Evolutionary conservation across 2,797 vertebrate genomes (phyloP), one percentile per base, ranked within the genome.

Genomic region (Anguilla marmorata): DNA sequence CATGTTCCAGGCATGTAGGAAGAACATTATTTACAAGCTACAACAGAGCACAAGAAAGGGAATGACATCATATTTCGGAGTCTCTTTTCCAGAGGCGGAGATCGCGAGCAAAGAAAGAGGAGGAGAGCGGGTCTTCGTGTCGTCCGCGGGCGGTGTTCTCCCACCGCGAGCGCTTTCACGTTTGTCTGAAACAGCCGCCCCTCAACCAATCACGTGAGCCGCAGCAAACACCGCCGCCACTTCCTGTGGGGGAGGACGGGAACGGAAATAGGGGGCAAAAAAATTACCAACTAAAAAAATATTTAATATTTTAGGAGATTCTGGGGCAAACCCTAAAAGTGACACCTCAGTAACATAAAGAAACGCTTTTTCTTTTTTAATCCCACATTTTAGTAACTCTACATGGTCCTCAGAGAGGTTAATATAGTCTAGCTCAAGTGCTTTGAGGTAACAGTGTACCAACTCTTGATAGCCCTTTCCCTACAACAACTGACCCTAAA

Each of bases 171-270:
- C 86, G 9, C 16, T 56, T 88, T 16, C 90, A 90, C 85, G 12
- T 56, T 7, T 24, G 82, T 88, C 93, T 94, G 93, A 93, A 95
- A 93, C 92, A 93, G 92, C 92, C 82, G 84, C 87, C 79, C 37
- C 87, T 50, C 60, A 82, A 50, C 45, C 88, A 27, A 63, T 86
- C 19, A 86, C 89, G 84, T 12, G 63, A 3, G 60, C 60, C 24
- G 60, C 60, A 63, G 24, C 60, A 72, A 72, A 72, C 2, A 2
- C n/a, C 66, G 9, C 66, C 27, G 24, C 7, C 66, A 30, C 24
- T 30, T 72, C 66, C 66, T n/a, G 4, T 11, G 58, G 8, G 66
- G 66, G 8, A n/a, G 66, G 24, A n/a, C 2, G 24, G 56, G 19
- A 63, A 63, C 21, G 9, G 19, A 12, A 11, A 16, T 8, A 30